Evolutionary conservation across 2,888 invertebrate species (phyloP).

Genomic region (Frankliniella intonsa): DNA sequence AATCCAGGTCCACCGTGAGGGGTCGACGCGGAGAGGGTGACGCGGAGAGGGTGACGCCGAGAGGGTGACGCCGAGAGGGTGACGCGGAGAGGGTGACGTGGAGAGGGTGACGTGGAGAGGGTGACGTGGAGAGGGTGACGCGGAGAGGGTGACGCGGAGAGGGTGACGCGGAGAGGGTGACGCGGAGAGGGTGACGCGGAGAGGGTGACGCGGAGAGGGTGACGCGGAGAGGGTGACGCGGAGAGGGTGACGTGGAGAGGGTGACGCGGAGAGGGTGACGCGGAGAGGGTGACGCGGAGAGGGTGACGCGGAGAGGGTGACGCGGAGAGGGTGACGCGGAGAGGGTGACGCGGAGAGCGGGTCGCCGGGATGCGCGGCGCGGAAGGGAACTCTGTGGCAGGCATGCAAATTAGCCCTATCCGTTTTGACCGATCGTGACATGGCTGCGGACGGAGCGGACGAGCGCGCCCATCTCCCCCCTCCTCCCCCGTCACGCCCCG

Average conservation of each 20-base stretch:
- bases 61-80: no score
- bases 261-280: background rate
- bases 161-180: no score
- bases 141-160: background rate
- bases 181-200: no score
- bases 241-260: background rate
- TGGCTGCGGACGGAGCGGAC: background rate
- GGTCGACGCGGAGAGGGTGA: no score
- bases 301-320: background rate
- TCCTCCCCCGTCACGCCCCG: background rate
- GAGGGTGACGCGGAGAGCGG: background rate
- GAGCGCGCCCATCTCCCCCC: background rate
- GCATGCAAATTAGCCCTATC: conserved; percentile 22
- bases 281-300: background rate
- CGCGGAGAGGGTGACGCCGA: no score
- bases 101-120: background rate
- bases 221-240: no score
- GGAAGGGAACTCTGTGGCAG: background rate
- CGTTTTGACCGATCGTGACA: conserved; percentile 23
- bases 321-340: background rate
- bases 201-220: no score
- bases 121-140: background rate
- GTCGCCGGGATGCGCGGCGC: background rate
- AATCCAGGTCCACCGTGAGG: no score
- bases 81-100: no score